Conservation (phyloP, 2,113 vertebrate genomes). For the Dissostichus mawsoni region DNA sequence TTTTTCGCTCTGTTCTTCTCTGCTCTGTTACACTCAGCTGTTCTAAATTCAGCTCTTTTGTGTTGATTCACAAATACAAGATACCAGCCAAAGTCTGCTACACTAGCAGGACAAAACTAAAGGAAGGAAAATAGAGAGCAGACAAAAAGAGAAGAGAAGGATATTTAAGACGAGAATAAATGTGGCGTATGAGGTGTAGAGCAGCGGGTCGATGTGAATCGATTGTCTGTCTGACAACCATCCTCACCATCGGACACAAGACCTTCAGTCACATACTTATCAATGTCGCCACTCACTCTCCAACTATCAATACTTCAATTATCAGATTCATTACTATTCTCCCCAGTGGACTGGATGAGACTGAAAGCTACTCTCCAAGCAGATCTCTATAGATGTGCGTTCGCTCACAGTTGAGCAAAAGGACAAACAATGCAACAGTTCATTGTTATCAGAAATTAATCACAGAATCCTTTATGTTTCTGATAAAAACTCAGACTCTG, state of each 20-base stretch:
- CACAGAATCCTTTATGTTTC: background rate
- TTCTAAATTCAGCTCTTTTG: constrained; percentile 10
- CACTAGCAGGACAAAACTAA: background rate
- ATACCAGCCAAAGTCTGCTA: background rate
- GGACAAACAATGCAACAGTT: constrained; percentile 17
- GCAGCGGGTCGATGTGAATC: constrained; percentile 55
- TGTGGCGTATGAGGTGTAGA: constrained; percentile 41
- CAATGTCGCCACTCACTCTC: constrained; percentile 60
- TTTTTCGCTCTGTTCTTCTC: constrained; percentile 23
- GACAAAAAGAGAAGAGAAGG: constrained; percentile 9
- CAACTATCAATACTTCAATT: constrained; percentile 72
- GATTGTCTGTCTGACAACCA: constrained; percentile 60
- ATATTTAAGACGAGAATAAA: constrained; percentile 13
- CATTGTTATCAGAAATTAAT: background rate
- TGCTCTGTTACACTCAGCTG: constrained; percentile 16
- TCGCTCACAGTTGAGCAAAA: constrained; percentile 20
- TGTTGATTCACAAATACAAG: constrained; percentile 17
- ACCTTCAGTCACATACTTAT: constrained; percentile 72
- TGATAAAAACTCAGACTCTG: too few species aligned
- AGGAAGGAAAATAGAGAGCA: background rate
- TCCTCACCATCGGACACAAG: constrained; percentile 52
- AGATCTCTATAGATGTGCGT: constrained; percentile 34
- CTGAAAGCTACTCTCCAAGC: constrained; percentile 35
- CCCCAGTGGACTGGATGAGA: constrained; percentile 35
- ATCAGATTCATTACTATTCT: constrained; percentile 68